Percentiles rank a stretch among this genome's conserved stretches.
phyloP scores from a whole-genome alignment of 1,140 invertebrate species.

The Aporrectodea caliginosa region DNA sequence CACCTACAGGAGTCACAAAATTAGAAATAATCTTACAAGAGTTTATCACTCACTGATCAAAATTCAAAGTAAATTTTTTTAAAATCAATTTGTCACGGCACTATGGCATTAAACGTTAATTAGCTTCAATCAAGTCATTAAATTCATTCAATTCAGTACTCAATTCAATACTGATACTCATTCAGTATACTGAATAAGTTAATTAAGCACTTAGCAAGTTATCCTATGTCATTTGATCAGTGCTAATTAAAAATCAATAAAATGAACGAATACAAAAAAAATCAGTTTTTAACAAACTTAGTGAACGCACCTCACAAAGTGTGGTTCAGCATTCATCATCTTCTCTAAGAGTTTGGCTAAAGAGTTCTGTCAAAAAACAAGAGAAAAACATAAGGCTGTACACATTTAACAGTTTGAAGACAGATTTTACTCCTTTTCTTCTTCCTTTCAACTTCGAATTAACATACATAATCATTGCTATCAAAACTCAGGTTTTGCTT shows the following conservation, averaged over 20 bases:
- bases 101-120: not conserved
- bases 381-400: not conserved
- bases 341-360: slow-evolving; percentile 72
- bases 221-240: not conserved
- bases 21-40: not conserved
- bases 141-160: not conserved
- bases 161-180: not conserved
- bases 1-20: slow-evolving; percentile 60
- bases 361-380: slow-evolving; percentile 64
- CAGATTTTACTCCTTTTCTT: not conserved
- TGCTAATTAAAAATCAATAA: not conserved
- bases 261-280: too few species aligned
- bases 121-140: not conserved
- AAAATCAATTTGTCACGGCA: not conserved
- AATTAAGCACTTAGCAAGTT: not conserved
- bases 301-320: slow-evolving; percentile 61
- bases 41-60: not conserved
- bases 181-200: not conserved
- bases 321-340: slow-evolving; percentile 39
- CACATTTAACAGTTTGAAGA: too few species aligned
- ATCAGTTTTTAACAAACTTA: not conserved
- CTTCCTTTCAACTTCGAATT: not conserved
- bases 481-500: not conserved
- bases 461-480: not conserved
- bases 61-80: not conserved